Evolutionary conservation across 2,113 vertebrate genomes (phyloP).

Genomic region (Sebastes schlegelii): DNA sequence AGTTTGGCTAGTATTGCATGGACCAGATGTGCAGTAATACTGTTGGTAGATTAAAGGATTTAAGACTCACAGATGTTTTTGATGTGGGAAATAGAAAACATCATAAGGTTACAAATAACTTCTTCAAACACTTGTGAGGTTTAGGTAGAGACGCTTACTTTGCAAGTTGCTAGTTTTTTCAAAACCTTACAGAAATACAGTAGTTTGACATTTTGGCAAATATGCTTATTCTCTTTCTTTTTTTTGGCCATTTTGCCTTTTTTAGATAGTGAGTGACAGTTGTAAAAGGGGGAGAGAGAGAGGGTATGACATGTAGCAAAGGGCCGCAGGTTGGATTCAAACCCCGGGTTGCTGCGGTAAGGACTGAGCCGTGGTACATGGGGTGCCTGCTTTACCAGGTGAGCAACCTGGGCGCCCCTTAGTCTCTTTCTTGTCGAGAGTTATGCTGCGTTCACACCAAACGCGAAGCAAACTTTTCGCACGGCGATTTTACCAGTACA

Average conservation of each 20-base stretch:
- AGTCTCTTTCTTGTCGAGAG: not conserved
- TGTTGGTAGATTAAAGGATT: not conserved
- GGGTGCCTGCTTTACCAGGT: too few species aligned
- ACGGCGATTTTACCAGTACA: too few species aligned
- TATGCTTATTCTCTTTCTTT: not conserved
- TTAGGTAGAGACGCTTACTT: not conserved
- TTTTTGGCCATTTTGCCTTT: too few species aligned
- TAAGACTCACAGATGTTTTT: slow-evolving; percentile 28
- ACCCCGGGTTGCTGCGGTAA: too few species aligned
- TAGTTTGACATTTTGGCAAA: not conserved
- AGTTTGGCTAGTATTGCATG: not conserved
- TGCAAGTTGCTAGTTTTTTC: not conserved
- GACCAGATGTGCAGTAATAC: slow-evolving; percentile 28
- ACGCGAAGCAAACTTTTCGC: too few species aligned
- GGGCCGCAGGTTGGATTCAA: too few species aligned
- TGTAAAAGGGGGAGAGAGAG: too few species aligned
- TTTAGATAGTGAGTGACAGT: too few species aligned
- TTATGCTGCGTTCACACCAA: too few species aligned
- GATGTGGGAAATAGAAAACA: slow-evolving; percentile 8
- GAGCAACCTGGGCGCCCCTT: too few species aligned
- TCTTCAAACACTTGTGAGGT: slow-evolving; percentile 17
- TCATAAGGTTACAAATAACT: not conserved
- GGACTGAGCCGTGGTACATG: too few species aligned
- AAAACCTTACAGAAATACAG: not conserved
- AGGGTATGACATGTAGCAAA: too few species aligned